Base-by-base conservation (phyloP, 2,888 invertebrate species). In the Ophion slaviceki region DNA sequence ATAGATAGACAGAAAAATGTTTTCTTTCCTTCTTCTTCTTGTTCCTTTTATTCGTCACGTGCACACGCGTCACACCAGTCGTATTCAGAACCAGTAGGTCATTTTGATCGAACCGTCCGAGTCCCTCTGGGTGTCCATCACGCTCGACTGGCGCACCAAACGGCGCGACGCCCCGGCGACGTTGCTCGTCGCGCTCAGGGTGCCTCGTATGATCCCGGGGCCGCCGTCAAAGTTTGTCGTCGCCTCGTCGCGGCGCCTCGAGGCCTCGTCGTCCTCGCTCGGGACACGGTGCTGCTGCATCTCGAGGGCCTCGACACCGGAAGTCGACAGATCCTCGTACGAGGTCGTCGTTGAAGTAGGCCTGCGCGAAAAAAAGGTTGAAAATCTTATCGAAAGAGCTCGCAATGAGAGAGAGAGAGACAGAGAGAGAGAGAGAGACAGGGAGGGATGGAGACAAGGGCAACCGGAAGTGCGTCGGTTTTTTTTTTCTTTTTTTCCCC, bases 111-210 rank as follows among this genome's bases (percentile, higher is more conserved):
- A 96, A 17, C 98, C 98, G 91, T 97, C 96, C 1, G 96, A 95
- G 89, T 97, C 96, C 84, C 96, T 95, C 87, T 97, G 98, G 0
- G 98, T 98, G 90, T 98, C 98, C 95, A 98, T 96, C 14, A 96
- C 95, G 93, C 97, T 98, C 78, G 96, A 95, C 93, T 98, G 98
- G 10, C 97, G 95, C 11, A 96, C 96, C 57, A 98, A 94, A 90
- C 96, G 95, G 64, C 96, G 95, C 2, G 86, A 80, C 0, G 86
- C 64, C 5, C 80, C 77, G 10, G 67, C 80, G 32, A 47, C 75
- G 74, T 80, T 82, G 36, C 53, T 28, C 62, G 80, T 80, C 24
- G 67, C 40, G 72, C 66, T 64, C 28, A 86, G 61, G 8, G 57
- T 66, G 2, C 85, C 85, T 4, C 82, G 82, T 4, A 5, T 72